Evolutionary conservation across 2,113 vertebrate species (phyloP).

Genomic region (Polypterus bichir): DNA sequence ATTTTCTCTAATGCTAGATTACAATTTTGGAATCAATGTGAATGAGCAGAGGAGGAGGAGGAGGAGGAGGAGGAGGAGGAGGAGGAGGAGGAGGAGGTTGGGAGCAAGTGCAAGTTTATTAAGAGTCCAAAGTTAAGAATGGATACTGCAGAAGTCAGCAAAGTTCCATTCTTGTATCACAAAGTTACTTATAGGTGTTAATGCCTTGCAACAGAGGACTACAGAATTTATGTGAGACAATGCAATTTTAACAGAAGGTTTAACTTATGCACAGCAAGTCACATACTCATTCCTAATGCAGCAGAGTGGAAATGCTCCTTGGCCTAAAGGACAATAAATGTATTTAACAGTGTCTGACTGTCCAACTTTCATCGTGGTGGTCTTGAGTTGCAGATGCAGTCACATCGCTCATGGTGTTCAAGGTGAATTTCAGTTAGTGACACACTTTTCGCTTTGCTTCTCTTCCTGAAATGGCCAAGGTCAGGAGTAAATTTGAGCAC

Average conservation of each 20-base stretch:
- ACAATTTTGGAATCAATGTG: conserved; percentile 6
- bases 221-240: not conserved
- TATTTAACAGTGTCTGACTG: conserved; percentile 16
- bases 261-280: conserved; percentile 25
- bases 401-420: conserved; percentile 81
- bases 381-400: conserved; percentile 75
- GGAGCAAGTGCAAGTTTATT: no score
- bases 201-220: no score
- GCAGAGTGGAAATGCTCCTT: conserved; percentile 32
- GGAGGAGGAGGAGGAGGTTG: no score
- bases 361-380: conserved; percentile 67
- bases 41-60: not conserved
- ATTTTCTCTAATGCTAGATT: conserved; percentile 6
- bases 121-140: no score
- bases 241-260: not conserved
- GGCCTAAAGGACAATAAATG: conserved; percentile 24
- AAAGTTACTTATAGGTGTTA: no score
- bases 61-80: no score
- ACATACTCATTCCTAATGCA: conserved; percentile 32
- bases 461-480: conserved; percentile 43
- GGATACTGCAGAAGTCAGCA: no score
- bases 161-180: no score
- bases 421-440: conserved; percentile 77
- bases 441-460: conserved; percentile 53
- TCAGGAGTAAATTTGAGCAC: conserved; percentile 82